Evolutionary conservation across 2,888 invertebrate species (phyloP), one percentile per base, ranked within the genome.

Genomic region (Cantharis nigra): DNA sequence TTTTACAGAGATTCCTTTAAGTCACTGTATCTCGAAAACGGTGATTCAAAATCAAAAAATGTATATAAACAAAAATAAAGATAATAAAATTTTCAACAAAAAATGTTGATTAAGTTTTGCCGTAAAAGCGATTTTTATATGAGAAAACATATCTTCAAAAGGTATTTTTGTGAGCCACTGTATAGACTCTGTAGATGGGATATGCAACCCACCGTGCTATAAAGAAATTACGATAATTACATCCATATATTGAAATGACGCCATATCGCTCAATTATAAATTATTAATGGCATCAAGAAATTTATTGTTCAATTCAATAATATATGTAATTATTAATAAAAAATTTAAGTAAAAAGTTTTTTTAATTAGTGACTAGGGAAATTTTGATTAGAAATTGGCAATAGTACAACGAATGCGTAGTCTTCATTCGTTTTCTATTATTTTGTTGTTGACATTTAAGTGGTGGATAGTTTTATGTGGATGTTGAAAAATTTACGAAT

Each of bases 371-470:
- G n/a, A 5, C n/a, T 49, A 49, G 49, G 49, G 49, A 49, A 49
- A 49, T 49, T 49, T 2, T n/a, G 49, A 49, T 49, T 49, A 49
- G 49, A 49, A 49, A 49, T 49, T 49, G 49, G 49, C n/a, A 49
- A 49, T n/a, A 49, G 49, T 49, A 5, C n/a, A 49, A 49, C 49
- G n/a, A 49, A 49, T 49, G 49, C 49, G 49, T 49, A 49, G 49
- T n/a, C 49, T 49, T n/a, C 65, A 26, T 20, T 20, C 65, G 65
- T 67, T 23, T 20, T 26, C 65, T 26, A 67, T 20, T 26, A n/a
- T 49, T 67, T 67, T 67, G 65, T 65, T 65, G 65, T 67, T 67
- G 65, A 67, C 65, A 67, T 67, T 67, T 26, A 26, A 67, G 26
- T 16, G 26, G 26, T n/a, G 49, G n/a, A 49, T 49, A 49, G n/a